Conservation (phyloP, 2,113 vertebrate genomes). For the Excalfactoria chinensis region DNA sequence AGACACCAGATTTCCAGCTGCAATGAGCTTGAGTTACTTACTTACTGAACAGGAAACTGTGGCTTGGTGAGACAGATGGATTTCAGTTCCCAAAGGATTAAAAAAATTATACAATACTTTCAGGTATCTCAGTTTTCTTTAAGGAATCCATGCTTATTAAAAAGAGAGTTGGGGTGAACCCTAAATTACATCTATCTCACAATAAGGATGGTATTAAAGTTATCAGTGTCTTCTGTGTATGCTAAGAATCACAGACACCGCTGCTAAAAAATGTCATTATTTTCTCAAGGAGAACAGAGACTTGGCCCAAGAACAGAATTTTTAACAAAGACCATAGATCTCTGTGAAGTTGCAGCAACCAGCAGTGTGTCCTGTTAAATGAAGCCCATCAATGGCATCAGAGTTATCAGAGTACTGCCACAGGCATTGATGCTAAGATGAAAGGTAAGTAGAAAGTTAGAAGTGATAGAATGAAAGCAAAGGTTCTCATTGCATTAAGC, state of each 20-base stretch:
- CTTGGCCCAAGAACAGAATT: not conserved
- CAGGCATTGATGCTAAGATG: not conserved
- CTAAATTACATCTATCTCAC: not conserved
- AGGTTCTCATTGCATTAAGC: not conserved
- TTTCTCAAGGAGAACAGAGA: not conserved
- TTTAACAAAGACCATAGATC: not conserved
- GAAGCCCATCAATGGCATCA: rapidly evolving
- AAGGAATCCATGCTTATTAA: not conserved
- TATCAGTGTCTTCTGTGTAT: not conserved
- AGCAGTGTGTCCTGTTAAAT: not conserved
- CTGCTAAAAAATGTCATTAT: not conserved
- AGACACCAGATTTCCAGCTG: not conserved
- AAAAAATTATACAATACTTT: not conserved
- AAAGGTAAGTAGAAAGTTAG: not conserved
- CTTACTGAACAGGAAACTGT: not conserved
- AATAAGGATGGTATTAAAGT: not conserved
- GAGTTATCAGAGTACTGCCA: not conserved
- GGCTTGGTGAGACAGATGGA: not conserved
- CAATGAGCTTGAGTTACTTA: not conserved
- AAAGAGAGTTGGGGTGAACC: not conserved
- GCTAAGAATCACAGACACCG: rapidly evolving
- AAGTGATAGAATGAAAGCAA: not conserved
- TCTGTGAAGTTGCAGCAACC: not conserved
- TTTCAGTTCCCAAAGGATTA: not conserved
- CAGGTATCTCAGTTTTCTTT: not conserved